Evolutionary conservation across 2,888 invertebrate genomes (phyloP), one percentile per base, ranked within the genome.

Genomic region (Tanypteryx hageni): DNA sequence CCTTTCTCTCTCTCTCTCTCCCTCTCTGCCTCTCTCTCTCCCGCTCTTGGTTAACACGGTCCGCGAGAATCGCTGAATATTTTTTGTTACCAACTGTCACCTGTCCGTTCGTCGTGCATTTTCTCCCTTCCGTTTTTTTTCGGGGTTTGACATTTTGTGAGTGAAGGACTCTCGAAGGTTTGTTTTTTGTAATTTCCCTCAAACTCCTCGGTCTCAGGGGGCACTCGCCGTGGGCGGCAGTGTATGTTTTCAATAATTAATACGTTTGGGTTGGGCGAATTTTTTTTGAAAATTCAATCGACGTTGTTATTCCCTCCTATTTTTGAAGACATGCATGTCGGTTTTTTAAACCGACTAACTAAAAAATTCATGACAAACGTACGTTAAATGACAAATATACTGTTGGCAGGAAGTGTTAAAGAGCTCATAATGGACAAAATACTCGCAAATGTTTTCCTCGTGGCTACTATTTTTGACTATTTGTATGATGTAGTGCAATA

Each of bases 231-330:
- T 27, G 76, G 76, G 22, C 27, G 76, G 76, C 76, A 27, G 22
- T 76, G 76, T 76, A 27, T 76, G 76, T 76, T 76, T 76, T 76
- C 76, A 76, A 76, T 76, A 76, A 76, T 76, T 76, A 76, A 76
- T 76, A 76, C 44, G 44, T 44, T 44, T 76, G 22, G 76, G 27
- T 76, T 27, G 22, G 76, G n/a, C 22, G 76, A 76, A 27, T 76
- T 76, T 76, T 76, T 76, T 44, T 76, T 0, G 76, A 76, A 76
- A 76, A 27, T 76, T 76, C 76, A 76, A 22, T 76, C 76, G 76
- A 76, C 76, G 76, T 76, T 76, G 76, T 76, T 27, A 76, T 76
- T 76, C 27, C 76, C 18, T 76, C 27, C 27, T 76, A 76, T 76
- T 76, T 76, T 76, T 27, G 76, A 76, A 22, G 27, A 22, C 76